Percentiles rank a stretch among this genome's conserved stretches.
These are phyloP conservation scores for roundworm (Caenorhabditis elegans) DNA, from an alignment of 1,140 invertebrate species.

Conservation along the genomic window WBcel235 BX284604.4:11621501-11622000, in stretches of 20 bases:
- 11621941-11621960: background rate
- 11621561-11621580: constrained; percentile 39
- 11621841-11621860: constrained; percentile 35
- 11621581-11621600: constrained; percentile 42
- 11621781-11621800: constrained; percentile 44
- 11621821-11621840: constrained; percentile 27
- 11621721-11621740: constrained; percentile 36
- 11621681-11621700: no score
- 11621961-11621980: no score
- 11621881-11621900: constrained; percentile 31
- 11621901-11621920: constrained; percentile 50
- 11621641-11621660: constrained; percentile 6
- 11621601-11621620: constrained; percentile 19
- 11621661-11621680: no score
- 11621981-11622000: no score
- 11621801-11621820: constrained; percentile 46
- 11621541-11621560: constrained; percentile 40
- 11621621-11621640: constrained; percentile 49
- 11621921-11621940: constrained; percentile 37
- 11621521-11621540: constrained; percentile 41
- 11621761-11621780: constrained; percentile 41
- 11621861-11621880: constrained; percentile 41
- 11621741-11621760: constrained; percentile 45
- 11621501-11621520: constrained; percentile 41
- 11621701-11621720: no score